These are phyloP conservation scores for Plusia festucae DNA, from an alignment of 2,888 invertebrate genomes.

Conservation along the genomic window DNA sequence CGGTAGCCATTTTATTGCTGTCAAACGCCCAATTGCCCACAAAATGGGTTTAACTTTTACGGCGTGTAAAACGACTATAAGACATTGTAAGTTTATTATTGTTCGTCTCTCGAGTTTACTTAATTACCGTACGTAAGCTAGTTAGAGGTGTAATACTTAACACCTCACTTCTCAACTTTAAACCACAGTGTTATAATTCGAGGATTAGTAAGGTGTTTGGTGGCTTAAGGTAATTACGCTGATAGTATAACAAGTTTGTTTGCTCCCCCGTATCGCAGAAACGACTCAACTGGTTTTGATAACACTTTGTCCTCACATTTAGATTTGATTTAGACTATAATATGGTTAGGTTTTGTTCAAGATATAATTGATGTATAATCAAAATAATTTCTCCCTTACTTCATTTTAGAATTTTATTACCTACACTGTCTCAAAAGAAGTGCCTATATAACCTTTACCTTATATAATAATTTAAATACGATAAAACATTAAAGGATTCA, in stretches of 20 bases:
- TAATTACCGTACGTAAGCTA: background rate
- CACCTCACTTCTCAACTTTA: no score
- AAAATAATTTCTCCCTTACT: no score
- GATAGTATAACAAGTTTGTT: background rate
- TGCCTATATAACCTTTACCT: background rate
- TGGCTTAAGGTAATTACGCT: no score
- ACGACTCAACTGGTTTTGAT: no score
- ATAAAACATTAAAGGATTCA: background rate
- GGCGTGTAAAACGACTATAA: conserved; percentile 16
- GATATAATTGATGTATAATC: no score
- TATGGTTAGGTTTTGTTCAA: no score
- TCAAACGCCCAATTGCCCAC: background rate
- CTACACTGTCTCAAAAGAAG: no score
- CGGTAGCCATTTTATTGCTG: background rate
- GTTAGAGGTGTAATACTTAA: background rate
- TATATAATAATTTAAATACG: background rate
- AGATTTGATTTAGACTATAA: no score
- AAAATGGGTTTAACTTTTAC: conserved; percentile 15
- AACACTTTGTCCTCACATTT: no score
- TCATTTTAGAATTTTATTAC: no score
- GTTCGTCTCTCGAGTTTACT: conserved; percentile 24
- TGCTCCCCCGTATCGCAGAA: background rate
- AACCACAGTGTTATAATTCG: background rate
- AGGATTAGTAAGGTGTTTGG: background rate
- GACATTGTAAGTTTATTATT: conserved; percentile 55